Percentiles rank a stretch among this genome's conserved stretches.
These are phyloP conservation scores for Macaca mulatta DNA, from an alignment of 2,113 vertebrate genomes.

Conservation along the genomic window DNA sequence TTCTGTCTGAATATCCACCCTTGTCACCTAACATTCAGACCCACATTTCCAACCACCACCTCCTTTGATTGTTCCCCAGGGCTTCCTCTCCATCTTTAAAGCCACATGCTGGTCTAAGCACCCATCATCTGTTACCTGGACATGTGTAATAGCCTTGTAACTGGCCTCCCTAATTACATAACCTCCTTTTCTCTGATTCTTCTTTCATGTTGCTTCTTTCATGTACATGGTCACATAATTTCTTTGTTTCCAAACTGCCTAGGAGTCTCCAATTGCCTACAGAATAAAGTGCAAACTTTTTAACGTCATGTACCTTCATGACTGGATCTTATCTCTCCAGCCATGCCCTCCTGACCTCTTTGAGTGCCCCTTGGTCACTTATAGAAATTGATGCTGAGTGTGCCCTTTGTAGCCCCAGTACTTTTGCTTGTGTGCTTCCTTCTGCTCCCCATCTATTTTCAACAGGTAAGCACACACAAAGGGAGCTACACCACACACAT, in stretches of 20 bases:
- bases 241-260: background rate
- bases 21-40: background rate
- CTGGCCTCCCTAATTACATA: background rate
- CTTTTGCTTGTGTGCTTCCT: background rate
- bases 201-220: background rate
- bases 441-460: background rate
- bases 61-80: background rate
- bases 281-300: background rate
- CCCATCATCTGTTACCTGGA: background rate
- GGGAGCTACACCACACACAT: background rate
- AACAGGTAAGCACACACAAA: background rate
- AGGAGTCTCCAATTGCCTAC: background rate
- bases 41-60: background rate
- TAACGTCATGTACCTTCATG: fast-evolving
- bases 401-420: background rate
- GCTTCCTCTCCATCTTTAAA: background rate
- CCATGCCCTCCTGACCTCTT: background rate
- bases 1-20: background rate
- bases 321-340: background rate
- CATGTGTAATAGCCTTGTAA: background rate
- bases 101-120: background rate
- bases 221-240: background rate
- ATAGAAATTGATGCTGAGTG: background rate
- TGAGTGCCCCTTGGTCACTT: background rate
- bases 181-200: background rate